Conservation (phyloP, 30 jellyfish, hydroid and myxozoan species). For the Pelagia noctiluca region DNA sequence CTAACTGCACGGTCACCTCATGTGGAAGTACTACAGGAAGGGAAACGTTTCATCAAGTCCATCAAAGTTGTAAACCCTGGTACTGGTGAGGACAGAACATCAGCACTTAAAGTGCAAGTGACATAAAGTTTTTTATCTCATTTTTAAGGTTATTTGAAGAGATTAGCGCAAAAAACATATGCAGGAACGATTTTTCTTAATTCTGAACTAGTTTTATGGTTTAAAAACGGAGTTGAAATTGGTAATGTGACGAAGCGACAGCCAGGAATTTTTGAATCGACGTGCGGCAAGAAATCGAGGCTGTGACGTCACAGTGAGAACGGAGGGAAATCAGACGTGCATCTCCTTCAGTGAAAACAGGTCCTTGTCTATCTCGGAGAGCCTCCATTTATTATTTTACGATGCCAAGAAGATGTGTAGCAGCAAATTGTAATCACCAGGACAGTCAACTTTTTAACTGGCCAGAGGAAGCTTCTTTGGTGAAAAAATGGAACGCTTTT, state of each 20-base stretch:
- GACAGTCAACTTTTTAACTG: conserved; percentile 51
- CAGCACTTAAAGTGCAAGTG: too few relatives aligned
- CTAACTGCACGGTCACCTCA: too few relatives aligned
- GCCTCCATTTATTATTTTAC: conserved; percentile 11
- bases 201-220: too few relatives aligned
- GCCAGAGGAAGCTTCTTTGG: conserved; percentile 54
- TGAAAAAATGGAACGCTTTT: conserved; percentile 28
- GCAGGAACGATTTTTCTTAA: too few relatives aligned
- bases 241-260: too few relatives aligned
- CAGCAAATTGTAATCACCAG: conserved; percentile 38
- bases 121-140: too few relatives aligned
- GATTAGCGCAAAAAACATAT: too few relatives aligned
- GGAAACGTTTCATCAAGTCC: too few relatives aligned
- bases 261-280: conserved; percentile 10
- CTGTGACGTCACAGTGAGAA: conserved; percentile 45
- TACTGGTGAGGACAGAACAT: too few relatives aligned
- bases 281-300: conserved; percentile 24
- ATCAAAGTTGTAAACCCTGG: too few relatives aligned
- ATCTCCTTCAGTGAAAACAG: conserved; percentile 34
- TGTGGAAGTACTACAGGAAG: too few relatives aligned
- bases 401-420: conserved; percentile 60
- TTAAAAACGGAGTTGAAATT: neutral
- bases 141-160: too few relatives aligned
- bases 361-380: conserved; percentile 21
- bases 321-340: conserved; percentile 23